Evolutionary conservation across 2,888 invertebrate genomes (phyloP).

Genomic region (Mimas tiliae): DNA sequence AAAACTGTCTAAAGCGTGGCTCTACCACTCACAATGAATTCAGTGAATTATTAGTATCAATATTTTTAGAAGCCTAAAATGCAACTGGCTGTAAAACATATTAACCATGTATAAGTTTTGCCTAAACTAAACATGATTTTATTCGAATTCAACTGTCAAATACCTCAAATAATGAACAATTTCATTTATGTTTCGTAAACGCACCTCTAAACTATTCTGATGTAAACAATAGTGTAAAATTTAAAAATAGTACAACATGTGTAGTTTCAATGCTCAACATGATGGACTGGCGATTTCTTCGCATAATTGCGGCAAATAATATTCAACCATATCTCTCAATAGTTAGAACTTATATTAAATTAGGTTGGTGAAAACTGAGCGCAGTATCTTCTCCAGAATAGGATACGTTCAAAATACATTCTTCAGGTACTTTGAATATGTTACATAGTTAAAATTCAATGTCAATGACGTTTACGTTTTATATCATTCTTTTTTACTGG

Average conservation of each 20-base stretch:
- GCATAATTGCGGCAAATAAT: background rate
- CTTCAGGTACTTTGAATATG: background rate
- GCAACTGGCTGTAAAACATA: too few relatives aligned
- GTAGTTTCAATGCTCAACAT: background rate
- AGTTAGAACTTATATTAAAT: background rate
- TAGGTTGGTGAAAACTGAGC: background rate
- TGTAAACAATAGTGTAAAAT: constrained; percentile 3
- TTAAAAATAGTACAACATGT: constrained; percentile 10
- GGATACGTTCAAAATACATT: background rate
- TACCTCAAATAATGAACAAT: too few relatives aligned
- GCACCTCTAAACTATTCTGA: background rate
- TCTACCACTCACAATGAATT: too few relatives aligned
- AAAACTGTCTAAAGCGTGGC: too few relatives aligned
- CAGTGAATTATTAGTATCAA: too few relatives aligned
- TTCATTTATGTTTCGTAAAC: background rate
- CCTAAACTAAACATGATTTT: too few relatives aligned
- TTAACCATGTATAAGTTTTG: too few relatives aligned
- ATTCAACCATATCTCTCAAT: background rate
- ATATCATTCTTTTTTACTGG: too few relatives aligned
- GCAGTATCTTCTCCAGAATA: background rate
- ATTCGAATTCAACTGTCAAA: too few relatives aligned
- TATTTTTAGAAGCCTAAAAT: too few relatives aligned
- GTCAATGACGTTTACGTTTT: background rate
- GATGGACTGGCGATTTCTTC: background rate
- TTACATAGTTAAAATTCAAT: background rate